Conservation (phyloP, 35 echinoderm and acorn worm species). For the Antedon bifida region DNA sequence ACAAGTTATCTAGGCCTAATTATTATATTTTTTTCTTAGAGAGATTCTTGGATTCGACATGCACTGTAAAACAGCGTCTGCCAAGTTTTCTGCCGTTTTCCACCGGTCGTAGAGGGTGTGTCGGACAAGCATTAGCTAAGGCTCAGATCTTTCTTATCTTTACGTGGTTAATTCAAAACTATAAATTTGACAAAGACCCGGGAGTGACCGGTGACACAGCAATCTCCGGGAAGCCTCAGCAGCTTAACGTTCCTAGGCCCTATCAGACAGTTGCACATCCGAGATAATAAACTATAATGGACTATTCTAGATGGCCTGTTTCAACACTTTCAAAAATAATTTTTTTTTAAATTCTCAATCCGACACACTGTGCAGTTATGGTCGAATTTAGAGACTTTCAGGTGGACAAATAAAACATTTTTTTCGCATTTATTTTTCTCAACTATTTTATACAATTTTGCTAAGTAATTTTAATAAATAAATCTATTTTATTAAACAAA, state of each 20-base stretch:
- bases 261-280: background rate
- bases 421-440: too few relatives aligned
- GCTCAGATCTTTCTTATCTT: constrained; percentile 58
- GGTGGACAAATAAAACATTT: too few relatives aligned
- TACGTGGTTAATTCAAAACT: constrained; percentile 46
- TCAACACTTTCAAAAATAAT: too few relatives aligned
- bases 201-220: background rate
- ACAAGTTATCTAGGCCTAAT: too few relatives aligned
- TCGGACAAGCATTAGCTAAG: constrained; percentile 51
- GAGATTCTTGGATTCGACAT: background rate
- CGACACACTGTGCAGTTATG: too few relatives aligned
- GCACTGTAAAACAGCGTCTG: background rate
- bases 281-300: too few relatives aligned
- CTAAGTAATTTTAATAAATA: too few relatives aligned
- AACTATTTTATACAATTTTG: too few relatives aligned
- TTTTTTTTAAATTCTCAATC: too few relatives aligned
- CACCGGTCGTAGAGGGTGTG: constrained; percentile 40
- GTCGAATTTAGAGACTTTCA: too few relatives aligned
- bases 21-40: background rate
- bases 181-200: constrained; percentile 44
- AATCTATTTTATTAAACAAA: too few relatives aligned
- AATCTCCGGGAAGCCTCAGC: background rate
- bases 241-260: background rate
- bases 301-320: too few relatives aligned
- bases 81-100: constrained; percentile 39